Percentiles rank a stretch among this genome's conserved stretches.
Evolutionary conservation across 2,888 invertebrate species (phyloP).

Genomic region (Papilio gigon): DNA sequence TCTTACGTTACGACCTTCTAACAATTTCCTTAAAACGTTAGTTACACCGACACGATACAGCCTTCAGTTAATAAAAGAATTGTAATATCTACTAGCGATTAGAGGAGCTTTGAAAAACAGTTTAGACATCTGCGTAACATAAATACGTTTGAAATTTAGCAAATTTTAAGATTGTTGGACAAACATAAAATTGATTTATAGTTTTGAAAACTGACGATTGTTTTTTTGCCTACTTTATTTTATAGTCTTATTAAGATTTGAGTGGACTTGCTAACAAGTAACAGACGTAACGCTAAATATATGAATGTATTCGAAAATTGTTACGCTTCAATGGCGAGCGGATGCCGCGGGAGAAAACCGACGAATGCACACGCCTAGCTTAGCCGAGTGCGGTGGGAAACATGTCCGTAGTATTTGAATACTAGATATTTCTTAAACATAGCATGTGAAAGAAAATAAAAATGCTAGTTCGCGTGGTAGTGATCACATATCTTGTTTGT

Average conservation of each 20-base stretch:
- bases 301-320: slow-evolving; percentile 41
- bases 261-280: background rate
- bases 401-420: slow-evolving; percentile 23
- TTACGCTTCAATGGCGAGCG: slow-evolving; percentile 49
- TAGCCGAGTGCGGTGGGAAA: slow-evolving; percentile 17
- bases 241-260: background rate
- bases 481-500: too few species aligned
- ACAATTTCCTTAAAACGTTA: slow-evolving; percentile 19
- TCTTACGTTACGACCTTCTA: slow-evolving; percentile 13
- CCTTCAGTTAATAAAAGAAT: slow-evolving; percentile 14
- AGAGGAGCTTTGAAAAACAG: background rate
- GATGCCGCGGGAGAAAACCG: slow-evolving; percentile 65
- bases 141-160: background rate
- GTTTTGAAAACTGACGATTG: background rate
- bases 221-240: background rate
- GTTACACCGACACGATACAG: slow-evolving; percentile 12
- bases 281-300: slow-evolving; percentile 25
- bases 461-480: too few species aligned
- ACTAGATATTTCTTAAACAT: slow-evolving; percentile 8
- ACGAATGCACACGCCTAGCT: slow-evolving; percentile 38
- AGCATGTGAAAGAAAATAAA: background rate
- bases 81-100: background rate
- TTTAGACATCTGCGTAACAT: background rate
- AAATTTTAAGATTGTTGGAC: too few species aligned
- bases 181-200: too few species aligned